Base-by-base conservation (phyloP, 2,113 vertebrate genomes). In the Nyctereutes procyonoides region DNA sequence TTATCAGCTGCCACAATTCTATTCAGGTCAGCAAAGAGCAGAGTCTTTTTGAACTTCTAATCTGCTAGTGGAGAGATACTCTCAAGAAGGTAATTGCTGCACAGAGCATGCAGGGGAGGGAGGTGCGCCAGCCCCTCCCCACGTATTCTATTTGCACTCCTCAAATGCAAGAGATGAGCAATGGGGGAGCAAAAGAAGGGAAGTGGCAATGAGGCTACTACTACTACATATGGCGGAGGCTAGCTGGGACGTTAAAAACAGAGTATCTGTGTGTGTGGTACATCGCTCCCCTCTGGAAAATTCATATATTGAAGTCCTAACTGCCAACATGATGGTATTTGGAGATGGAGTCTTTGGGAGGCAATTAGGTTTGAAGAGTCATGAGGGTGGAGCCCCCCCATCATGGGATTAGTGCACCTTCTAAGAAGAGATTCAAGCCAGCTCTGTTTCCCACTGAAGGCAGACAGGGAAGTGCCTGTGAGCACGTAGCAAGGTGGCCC, bases 1-100 rank as follows among this genome's bases (percentile, higher is more conserved):
- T 55, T 95, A 20, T 92, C 48, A 94, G 93, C 92, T 83, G 60
- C 93, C 87, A 83, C 92, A 71, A 22, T 30, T 38, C 65, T 60
- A 73, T 63, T 69, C 77, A 82, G 92, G 94, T 96, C 95, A 74
- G 96, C 85, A 84, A 4, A 32, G 90, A 95, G 69, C 30, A 0
- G 55, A 85, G 22, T 84, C 83, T 90, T 74, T 95, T 17, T 88
- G 85, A 94, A 90, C 76, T 93, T 96, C 94, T 95, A 77, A 96
- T 96, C 84, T 58, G 88, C 74, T 69, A n/a, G 48, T 32, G 63
- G 63, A 95, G 88, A 98, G 93, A 95, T 56, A 60, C 79, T 93
- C 56, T 22, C 28, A 63, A 80, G 76, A 77, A 67, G 51, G 24
- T 56, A 19, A 2, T 86, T 96, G 15, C 79, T 96, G 38, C 58